A percentile compares a stretch with the other conserved stretches of the same genome.
Conservation (phyloP, 2,797 vertebrate genomes). For the Tenualosa thibaudeaui region DNA sequence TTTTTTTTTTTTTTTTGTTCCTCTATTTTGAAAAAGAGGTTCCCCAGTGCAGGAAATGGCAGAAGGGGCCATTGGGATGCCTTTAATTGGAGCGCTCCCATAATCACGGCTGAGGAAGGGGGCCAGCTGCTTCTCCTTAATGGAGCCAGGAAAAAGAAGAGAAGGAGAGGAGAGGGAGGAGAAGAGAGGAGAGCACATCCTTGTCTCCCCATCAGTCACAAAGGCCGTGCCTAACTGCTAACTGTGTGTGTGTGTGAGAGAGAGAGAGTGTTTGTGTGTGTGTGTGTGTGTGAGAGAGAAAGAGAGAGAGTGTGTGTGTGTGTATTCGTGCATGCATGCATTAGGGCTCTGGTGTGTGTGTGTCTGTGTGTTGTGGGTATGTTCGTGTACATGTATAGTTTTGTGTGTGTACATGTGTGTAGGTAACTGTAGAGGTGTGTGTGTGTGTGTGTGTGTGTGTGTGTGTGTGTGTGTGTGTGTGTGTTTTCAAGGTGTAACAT, state of each 20-base stretch:
- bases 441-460: neutral
- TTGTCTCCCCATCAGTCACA: conserved; percentile 1
- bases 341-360: neutral
- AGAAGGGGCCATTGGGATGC: conserved; percentile 22
- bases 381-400: neutral
- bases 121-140: conserved; percentile 37
- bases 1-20: no score
- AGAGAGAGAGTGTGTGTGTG: neutral
- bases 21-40: neutral
- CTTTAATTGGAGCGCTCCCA: conserved; percentile 16
- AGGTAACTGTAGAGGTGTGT: neutral
- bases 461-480: neutral
- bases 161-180: neutral
- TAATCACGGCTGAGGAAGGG: neutral
- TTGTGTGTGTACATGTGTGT: neutral
- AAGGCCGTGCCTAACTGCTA: neutral
- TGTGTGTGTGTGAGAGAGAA: neutral
- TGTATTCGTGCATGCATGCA: neutral
- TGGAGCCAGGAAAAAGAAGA: neutral
- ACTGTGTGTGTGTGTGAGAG: conserved; percentile 16
- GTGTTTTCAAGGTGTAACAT: neutral
- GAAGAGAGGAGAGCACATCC: neutral
- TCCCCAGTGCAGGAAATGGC: conserved; percentile 21
- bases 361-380: neutral
- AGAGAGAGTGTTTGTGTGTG: conserved; percentile 6